Evolutionary conservation across 2,797 vertebrate genomes (phyloP).

Genomic region (Sarcoramphus papa): DNA sequence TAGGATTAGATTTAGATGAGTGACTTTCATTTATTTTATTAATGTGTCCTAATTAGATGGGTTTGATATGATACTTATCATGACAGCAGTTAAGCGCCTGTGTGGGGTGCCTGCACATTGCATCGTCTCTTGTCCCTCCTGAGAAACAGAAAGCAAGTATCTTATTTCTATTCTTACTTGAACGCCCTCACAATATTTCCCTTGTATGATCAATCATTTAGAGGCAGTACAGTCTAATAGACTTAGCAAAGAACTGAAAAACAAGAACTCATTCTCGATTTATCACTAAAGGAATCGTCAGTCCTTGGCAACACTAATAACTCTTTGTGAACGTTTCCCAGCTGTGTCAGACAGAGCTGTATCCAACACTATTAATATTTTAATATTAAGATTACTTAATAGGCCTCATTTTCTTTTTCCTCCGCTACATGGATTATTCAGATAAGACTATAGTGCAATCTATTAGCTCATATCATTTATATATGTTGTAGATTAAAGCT

Average conservation of each 20-base stretch:
- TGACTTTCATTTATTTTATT: background rate
- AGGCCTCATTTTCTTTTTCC: background rate
- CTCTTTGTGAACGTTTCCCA: background rate
- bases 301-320: background rate
- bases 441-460: background rate
- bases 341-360: background rate
- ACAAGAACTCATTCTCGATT: background rate
- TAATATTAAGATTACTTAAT: background rate
- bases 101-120: background rate
- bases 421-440: background rate
- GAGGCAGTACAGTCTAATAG: background rate
- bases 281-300: background rate
- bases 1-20: background rate
- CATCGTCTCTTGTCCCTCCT: background rate
- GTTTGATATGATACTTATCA: background rate
- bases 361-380: background rate
- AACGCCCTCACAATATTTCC: background rate
- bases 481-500: background rate
- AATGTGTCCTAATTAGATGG: background rate
- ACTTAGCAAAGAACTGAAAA: background rate
- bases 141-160: background rate
- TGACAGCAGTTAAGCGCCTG: background rate
- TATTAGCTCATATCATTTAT: background rate
- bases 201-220: background rate
- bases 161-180: background rate